Evolutionary conservation across 2,888 invertebrate genomes (phyloP).

Genomic region (Leucoma salicis): DNA sequence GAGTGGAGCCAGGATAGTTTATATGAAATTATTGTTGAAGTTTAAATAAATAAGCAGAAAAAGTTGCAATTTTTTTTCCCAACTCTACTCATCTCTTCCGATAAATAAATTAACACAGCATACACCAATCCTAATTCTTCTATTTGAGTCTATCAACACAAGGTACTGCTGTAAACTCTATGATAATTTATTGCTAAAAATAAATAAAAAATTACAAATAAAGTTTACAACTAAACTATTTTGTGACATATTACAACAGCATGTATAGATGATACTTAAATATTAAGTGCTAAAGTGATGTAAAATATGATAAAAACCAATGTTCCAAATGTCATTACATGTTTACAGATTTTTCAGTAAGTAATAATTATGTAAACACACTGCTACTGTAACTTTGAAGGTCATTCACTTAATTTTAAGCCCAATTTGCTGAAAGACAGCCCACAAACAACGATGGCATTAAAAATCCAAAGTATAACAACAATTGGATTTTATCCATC

Average conservation of each 20-base stretch:
- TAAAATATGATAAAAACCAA: not conserved
- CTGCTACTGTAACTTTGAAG: constrained; percentile 27
- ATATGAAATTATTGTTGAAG: not conserved
- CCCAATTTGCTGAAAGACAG: constrained; percentile 55
- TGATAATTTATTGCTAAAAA: constrained; percentile 3
- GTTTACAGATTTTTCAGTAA: constrained; percentile 12
- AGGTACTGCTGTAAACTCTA: constrained; percentile 11
- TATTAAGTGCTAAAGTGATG: not conserved
- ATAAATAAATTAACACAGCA: not conserved
- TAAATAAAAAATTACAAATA: not conserved
- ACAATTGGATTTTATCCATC: constrained; percentile 79
- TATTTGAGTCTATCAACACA: constrained; percentile 4
- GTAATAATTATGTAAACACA: constrained; percentile 7
- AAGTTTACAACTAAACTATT: not conserved
- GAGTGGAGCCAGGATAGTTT: constrained; percentile 13
- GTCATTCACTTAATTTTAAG: constrained; percentile 38
- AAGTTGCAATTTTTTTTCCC: not conserved
- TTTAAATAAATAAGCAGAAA: not conserved
- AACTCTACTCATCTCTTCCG: not conserved
- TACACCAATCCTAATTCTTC: not conserved
- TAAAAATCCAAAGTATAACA: constrained; percentile 72
- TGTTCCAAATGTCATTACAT: not conserved
- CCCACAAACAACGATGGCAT: constrained; percentile 75
- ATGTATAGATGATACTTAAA: not conserved
- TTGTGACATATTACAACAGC: not conserved